Conservation (phyloP, 2,888 invertebrate species). For the Limenitis arthemis region DNA sequence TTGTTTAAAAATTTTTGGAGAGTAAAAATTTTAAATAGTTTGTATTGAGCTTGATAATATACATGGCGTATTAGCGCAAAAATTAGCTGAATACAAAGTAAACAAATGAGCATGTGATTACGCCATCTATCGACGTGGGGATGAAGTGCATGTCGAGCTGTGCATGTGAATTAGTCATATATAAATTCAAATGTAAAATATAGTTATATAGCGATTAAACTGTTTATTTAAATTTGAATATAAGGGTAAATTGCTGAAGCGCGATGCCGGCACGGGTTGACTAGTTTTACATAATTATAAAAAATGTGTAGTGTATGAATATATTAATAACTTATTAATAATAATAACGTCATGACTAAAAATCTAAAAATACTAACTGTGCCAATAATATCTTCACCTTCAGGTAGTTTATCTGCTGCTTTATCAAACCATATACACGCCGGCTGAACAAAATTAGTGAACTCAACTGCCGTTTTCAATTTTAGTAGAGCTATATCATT, state of each 20-base stretch:
- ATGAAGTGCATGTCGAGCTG: no score
- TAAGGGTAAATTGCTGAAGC: neutral
- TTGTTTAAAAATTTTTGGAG: no score
- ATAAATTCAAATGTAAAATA: no score
- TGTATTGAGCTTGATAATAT: no score
- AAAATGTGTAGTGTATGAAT: neutral
- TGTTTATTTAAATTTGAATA: neutral
- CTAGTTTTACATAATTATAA: neutral
- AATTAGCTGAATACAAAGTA: no score
- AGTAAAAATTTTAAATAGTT: no score
- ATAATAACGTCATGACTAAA: neutral
- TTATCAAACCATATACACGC: constrained; percentile 7
- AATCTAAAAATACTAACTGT: neutral
- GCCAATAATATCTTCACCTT: neutral
- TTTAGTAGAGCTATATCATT: constrained; percentile 9
- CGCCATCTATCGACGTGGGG: no score
- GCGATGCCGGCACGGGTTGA: no score
- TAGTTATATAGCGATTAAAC: no score
- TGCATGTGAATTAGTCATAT: no score
- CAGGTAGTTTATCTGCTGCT: neutral
- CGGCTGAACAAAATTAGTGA: constrained; percentile 8
- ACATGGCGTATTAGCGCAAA: no score
- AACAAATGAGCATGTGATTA: no score
- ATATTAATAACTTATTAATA: neutral
- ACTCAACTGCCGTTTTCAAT: constrained; percentile 8